Base-by-base conservation (phyloP, 1,140 invertebrate genomes). In the Drosophila equinoxialis region DNA sequence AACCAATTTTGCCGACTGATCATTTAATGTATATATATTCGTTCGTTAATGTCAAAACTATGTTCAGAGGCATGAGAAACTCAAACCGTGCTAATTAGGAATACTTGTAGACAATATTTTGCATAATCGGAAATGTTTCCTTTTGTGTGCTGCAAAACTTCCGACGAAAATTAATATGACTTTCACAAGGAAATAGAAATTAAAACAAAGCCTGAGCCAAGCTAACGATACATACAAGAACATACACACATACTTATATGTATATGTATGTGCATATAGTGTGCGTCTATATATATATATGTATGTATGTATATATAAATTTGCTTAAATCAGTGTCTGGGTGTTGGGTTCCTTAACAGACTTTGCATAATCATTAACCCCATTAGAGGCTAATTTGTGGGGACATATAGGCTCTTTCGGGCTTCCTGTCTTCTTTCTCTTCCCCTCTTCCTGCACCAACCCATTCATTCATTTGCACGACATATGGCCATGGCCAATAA, bases 401-500 rank as follows among this genome's bases (percentile, higher is more conserved):
- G 20, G 37, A 13, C 11, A 51, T 51, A 20, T 51, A 51, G 17
- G 45, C 45, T 20, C 45, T 4, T 11, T 51, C 20, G 23, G 14
- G 14, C 45, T 51, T 14, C 42, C 17, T 6, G 30, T 30, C 30
- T 6, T n/a, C 37, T 37, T 42, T 41, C 39, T 41, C 65, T 51
- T 26, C 45, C 13, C 66, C 57, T n/a, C 48, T 51, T 1, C 14
- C 45, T 0, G 0, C 42, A 6, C 30, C 30, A 30, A 30, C 30
- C 30, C 30, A 30, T 30, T 30, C 30, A 30, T 30, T 30, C 30
- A 30, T 30, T 30, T 30, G 30, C 30, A 30, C 42, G 80, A 84
- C 80, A 69, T 83, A 77, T 85, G 81, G 64, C 57, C 57, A 11
- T 62, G 59, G 55, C 55, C 69, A 77, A 65, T 72, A 86, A 86